Base-by-base conservation (phyloP, 2,888 invertebrate genomes). In the Hedychridium roseum region DNA sequence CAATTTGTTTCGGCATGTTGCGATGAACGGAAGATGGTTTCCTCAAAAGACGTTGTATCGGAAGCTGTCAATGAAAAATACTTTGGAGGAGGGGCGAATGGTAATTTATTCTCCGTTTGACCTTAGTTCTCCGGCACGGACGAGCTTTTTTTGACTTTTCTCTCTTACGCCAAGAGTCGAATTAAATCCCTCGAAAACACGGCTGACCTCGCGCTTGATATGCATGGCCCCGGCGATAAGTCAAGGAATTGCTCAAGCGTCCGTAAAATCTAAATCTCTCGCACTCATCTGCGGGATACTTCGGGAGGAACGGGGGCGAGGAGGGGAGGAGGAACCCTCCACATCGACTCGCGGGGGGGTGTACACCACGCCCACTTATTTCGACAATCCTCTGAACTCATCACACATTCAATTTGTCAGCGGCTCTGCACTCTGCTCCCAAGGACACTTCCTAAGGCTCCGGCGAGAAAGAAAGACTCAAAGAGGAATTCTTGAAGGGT, bases 381-480 rank as follows among this genome's bases (percentile, higher is more conserved):
- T 66, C 64, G 58, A 54, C 60, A 67, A 72, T 74, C 69, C 70
- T 63, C 64, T 54, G 64, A 69, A 70, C 69, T 74, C 70, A 68
- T 75, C 70, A 65, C 66, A 66, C 69, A 50, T 72, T 68, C 75
- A 74, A 75, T 75, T 75, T 74, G 66, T 74, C 73, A 74, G 54
- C 51, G 64, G 54, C 59, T 69, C 32, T 20, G 14, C 16, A 6
- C 32, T 15, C 32, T 15, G 17, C 11, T 28, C 30, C n/a, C 23
- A 6, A 9, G 23, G 9, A n/a, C n/a, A n/a, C n/a, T n/a, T n/a
- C n/a, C n/a, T n/a, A n/a, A n/a, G n/a, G n/a, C n/a, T n/a, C n/a
- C n/a, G n/a, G n/a, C n/a, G n/a, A n/a, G n/a, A n/a, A n/a, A n/a
- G n/a, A n/a, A n/a, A n/a, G n/a, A n/a, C n/a, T n/a, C n/a, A n/a